Evolutionary conservation across 1,140 invertebrate species (phyloP).

Genomic region (Pogonus chalceus): DNA sequence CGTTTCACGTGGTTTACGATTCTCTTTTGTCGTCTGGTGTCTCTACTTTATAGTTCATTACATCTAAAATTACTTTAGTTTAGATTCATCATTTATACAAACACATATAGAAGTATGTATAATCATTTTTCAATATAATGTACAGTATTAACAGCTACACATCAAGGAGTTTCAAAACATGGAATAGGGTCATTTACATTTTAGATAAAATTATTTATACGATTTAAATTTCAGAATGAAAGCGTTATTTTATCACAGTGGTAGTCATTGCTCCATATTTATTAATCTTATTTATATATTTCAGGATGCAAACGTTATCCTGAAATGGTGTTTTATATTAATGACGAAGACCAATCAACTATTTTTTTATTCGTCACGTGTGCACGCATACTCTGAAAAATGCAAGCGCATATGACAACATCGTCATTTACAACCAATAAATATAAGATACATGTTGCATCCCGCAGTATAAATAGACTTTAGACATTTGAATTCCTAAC

Average conservation of each 20-base stretch:
- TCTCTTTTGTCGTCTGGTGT: background rate
- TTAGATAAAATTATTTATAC: slow-evolving; percentile 28
- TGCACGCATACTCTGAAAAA: too few relatives aligned
- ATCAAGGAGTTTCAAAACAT: slow-evolving; percentile 27
- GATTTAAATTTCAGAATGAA: slow-evolving; percentile 34
- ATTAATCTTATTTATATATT: slow-evolving; percentile 18
- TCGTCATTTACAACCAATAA: too few relatives aligned
- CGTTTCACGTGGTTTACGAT: background rate
- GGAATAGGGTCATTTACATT: slow-evolving; percentile 22
- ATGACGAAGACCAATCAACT: too few relatives aligned
- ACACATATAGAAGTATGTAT: slow-evolving; percentile 8
- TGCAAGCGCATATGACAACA: too few relatives aligned
- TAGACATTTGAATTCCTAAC: slow-evolving; percentile 7
- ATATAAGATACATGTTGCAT: too few relatives aligned
- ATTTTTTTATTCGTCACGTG: too few relatives aligned
- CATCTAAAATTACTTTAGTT: slow-evolving; percentile 3
- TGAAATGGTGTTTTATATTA: too few relatives aligned
- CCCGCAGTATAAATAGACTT: background rate
- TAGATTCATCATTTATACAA: slow-evolving; percentile 10
- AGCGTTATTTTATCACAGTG: slow-evolving; percentile 38
- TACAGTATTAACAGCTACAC: slow-evolving; percentile 17
- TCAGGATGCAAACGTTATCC: background rate
- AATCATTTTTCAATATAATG: slow-evolving; percentile 9
- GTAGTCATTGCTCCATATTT: slow-evolving; percentile 37
- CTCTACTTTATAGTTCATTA: background rate